A percentile compares a stretch with the other conserved stretches of the same genome.
Conservation (phyloP, 1,140 invertebrate species). For the Rhagoletis pomonella region DNA sequence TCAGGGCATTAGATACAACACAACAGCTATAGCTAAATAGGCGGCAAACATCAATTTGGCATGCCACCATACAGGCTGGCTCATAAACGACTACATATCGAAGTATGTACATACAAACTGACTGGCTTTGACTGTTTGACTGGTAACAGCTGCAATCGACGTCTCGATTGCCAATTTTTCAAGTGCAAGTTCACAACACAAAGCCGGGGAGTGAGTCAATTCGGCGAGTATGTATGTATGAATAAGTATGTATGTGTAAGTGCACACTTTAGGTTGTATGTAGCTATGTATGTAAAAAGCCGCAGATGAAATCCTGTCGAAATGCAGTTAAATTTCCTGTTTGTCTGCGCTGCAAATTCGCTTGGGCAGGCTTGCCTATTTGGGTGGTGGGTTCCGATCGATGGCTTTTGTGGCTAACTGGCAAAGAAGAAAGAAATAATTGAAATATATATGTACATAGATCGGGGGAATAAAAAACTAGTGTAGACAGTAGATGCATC, state of each 20-base stretch:
- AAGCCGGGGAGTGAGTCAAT: conserved; percentile 16
- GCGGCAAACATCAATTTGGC: conserved; percentile 23
- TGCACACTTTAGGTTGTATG: background rate
- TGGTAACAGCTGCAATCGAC: background rate
- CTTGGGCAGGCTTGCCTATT: background rate
- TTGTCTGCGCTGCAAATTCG: conserved; percentile 12
- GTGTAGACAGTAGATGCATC: too few relatives aligned
- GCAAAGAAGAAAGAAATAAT: too few relatives aligned
- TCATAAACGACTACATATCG: background rate
- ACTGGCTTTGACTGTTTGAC: background rate
- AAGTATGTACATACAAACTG: background rate
- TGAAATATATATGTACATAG: too few relatives aligned
- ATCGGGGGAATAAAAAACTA: too few relatives aligned
- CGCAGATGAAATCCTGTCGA: conserved; percentile 32
- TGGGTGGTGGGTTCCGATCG: too few relatives aligned
- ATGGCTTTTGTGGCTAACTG: background rate
- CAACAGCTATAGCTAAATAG: background rate
- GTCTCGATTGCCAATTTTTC: conserved; percentile 46
- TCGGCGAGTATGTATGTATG: background rate
- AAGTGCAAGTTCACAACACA: conserved; percentile 43
- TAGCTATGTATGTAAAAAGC: background rate
- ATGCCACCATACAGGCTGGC: background rate
- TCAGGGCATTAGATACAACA: too few relatives aligned
- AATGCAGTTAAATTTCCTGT: conserved; percentile 28
- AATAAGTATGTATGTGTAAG: background rate